A percentile compares a stretch with the other conserved stretches of the same genome.
phyloP scores from a whole-genome alignment of 2,888 invertebrate genomes.

The Drosophila recens region DNA sequence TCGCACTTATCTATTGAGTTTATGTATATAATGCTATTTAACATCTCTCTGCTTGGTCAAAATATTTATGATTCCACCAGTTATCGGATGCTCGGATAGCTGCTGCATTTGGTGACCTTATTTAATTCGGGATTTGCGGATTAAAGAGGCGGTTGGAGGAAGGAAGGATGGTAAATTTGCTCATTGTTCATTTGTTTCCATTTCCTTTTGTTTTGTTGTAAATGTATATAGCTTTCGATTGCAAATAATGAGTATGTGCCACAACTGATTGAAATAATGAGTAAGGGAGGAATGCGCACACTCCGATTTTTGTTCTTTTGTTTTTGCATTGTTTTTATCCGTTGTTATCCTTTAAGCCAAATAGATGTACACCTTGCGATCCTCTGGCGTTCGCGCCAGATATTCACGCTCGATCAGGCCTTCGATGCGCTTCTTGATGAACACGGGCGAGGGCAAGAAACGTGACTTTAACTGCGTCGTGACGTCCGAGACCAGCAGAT shows the following conservation, averaged over 20 bases:
- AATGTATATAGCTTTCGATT: slow-evolving; percentile 20
- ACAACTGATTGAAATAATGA: slow-evolving; percentile 26
- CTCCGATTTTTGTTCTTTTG: not conserved
- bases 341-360: slow-evolving; percentile 89
- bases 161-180: not conserved
- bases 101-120: slow-evolving; percentile 26
- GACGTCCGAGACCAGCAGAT: slow-evolving; percentile 97
- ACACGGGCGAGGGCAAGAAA: slow-evolving; percentile 98
- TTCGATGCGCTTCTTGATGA: slow-evolving; percentile 99
- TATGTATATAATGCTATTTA: slow-evolving; percentile 43
- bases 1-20: slow-evolving; percentile 52
- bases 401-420: slow-evolving; percentile 99
- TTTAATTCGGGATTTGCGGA: slow-evolving; percentile 17
- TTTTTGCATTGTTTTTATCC: not conserved
- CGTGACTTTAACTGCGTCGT: slow-evolving; percentile 98
- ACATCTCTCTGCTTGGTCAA: slow-evolving; percentile 58
- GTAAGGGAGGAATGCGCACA: slow-evolving; percentile 1
- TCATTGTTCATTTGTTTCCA: no score
- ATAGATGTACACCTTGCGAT: slow-evolving; percentile 98
- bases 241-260: slow-evolving; percentile 33
- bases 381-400: slow-evolving; percentile 98
- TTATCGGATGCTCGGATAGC: slow-evolving; percentile 26
- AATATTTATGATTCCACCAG: slow-evolving; percentile 39
- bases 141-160: not conserved
- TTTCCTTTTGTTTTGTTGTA: not conserved